Evolutionary conservation across 2,888 invertebrate genomes (phyloP), one percentile per base, ranked within the genome.

Genomic region (Germaria angustata): DNA sequence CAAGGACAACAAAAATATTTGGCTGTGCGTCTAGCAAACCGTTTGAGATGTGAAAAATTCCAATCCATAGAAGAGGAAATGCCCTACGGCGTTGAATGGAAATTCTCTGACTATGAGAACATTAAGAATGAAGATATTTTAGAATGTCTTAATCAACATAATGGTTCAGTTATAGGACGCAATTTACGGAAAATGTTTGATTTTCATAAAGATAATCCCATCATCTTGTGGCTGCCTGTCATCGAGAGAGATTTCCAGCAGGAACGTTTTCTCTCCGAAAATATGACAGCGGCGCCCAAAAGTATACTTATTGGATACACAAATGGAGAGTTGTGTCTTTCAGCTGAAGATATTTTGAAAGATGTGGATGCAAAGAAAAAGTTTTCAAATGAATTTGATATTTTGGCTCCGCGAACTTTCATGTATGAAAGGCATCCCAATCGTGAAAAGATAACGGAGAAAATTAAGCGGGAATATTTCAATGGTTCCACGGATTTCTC

Each of bases 331-430:
- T 92, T 93, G 82, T 91, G 90, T 8, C 87, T 89, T 2, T 88
- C 88, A 5, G 91, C 92, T 20, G 89, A 90, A 49, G 84, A 92
- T 92, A 88, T 91, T 88, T 24, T 84, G 2, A 36, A 44, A 13
- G 61, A 78, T 32, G 2, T 15, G 0, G 6, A 28, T 8, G 32
- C 72, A 7, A 59, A 46, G 13, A 11, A 90, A 2, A 87, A 92
- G 41, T 86, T 93, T 49, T 91, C 92, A 75, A 86, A 88, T 7
- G 87, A 93, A 13, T 93, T 92, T 88, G 89, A 92, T 2, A 88
- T 85, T 65, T 76, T 92, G n/a, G 92, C 92, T 0, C 93, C 93
- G 0, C 92, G 93, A 28, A 88, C 90, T 41, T 93, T 93, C 83
- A 85, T 92, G 63, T 93, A 93, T 82, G 92, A 93, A 0, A 46